Base-by-base conservation (phyloP, 2,113 vertebrate genomes). In the Leptocoma aspasia region DNA sequence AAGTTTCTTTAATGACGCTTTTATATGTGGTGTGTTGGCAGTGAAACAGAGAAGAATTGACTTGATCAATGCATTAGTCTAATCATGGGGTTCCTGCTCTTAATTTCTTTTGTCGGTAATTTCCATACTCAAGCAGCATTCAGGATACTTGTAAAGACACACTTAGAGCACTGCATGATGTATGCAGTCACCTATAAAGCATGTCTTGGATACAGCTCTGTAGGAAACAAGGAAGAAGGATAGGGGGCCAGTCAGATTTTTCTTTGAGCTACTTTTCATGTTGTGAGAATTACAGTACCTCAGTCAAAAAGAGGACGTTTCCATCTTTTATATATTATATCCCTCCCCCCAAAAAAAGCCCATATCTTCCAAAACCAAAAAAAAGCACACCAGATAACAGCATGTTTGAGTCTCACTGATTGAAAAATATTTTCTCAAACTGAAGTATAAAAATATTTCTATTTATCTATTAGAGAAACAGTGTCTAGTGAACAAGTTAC, bases 91-190 rank as follows among this genome's bases (percentile, higher is more conserved):
- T 97, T 95, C 96, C 97, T 98, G 98, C 96, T 97, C 98, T 98
- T 98, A 98, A 98, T 98, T 98, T 98, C 98, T 98, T 98, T 97
- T 98, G 98, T 98, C 97, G 97, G 97, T 98, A 93, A 96, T 98
- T 98, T 98, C 98, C 97, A 98, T 96, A 96, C 94, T 91, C 78
- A 93, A 96, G 95, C 96, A 97, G 96, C 60, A 80, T 89, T 96
- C 94, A 89, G 96, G 96, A 97, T 97, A 93, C 96, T 98, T 98
- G 98, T 96, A 96, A 87, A 97, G 97, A 94, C 96, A 94, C 80
- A 95, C 84, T 97, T 96, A 89, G 96, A 98, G 96, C 94, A 84
- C 91, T 76, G 87, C 86, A 82, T 96, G 97, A 97, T 94, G 78
- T 52, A 97, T 92, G 97, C 95, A 94, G 97, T 96, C 97, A 93